Conservation (phyloP, 2,797 vertebrate genomes). For the Arnoldichthys spilopterus region DNA sequence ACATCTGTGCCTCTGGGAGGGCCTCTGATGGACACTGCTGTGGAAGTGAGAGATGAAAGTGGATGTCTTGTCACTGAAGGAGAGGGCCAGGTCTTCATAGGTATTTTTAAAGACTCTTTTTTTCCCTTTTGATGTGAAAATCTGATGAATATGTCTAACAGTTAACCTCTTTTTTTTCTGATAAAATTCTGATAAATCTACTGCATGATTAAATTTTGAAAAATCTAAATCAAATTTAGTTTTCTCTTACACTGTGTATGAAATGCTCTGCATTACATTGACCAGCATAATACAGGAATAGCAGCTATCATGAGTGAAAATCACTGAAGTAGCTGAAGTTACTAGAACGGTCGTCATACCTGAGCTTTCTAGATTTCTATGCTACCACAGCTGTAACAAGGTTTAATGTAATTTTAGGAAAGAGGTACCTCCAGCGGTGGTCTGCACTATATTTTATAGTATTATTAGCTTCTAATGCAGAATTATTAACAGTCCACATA, state of each 20-base stretch:
- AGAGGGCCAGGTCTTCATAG: conserved; percentile 82
- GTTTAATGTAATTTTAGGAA: too few relatives aligned
- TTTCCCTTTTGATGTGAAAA: not conserved
- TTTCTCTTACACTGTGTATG: not conserved
- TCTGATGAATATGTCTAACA: not conserved
- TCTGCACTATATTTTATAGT: too few relatives aligned
- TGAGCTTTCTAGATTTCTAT: too few relatives aligned
- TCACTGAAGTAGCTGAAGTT: too few relatives aligned
- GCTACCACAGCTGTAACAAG: too few relatives aligned
- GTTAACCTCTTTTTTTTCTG: not conserved
- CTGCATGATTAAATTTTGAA: too few relatives aligned
- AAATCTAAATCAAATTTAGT: not conserved
- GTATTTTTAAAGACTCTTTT: not conserved
- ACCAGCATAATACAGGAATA: not conserved
- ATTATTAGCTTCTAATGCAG: too few relatives aligned
- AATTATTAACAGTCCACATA: too few relatives aligned
- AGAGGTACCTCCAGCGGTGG: too few relatives aligned
- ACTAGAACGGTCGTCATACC: too few relatives aligned
- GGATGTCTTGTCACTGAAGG: conserved; percentile 82
- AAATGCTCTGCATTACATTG: not conserved
- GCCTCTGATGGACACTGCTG: conserved; percentile 83
- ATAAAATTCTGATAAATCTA: not conserved
- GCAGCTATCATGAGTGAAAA: not conserved
- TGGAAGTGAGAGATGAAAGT: conserved; percentile 86
- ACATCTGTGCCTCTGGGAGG: conserved; percentile 82